These are phyloP conservation scores for Choloepus didactylus DNA, from an alignment of 2,797 vertebrate genomes.

Conservation along the genomic window DNA sequence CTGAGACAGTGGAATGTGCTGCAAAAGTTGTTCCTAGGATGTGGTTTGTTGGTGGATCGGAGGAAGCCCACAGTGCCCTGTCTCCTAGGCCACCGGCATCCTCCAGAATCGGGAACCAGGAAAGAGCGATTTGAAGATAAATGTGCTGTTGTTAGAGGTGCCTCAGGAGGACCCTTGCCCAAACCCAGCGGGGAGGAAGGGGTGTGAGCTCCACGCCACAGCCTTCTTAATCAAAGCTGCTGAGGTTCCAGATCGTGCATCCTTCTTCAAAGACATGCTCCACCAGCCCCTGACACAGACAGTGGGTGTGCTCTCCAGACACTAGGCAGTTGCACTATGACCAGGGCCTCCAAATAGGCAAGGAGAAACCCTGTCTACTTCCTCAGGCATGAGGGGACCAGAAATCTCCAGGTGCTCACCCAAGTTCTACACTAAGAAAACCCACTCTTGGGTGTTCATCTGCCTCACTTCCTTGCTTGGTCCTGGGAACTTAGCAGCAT, in stretches of 20 bases:
- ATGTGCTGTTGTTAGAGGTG: background rate
- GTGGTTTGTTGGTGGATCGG: background rate
- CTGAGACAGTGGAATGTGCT: background rate
- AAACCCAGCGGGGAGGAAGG: background rate
- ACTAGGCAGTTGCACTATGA: background rate
- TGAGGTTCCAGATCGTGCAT: background rate
- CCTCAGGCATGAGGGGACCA: background rate
- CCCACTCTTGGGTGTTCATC: background rate
- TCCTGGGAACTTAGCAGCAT: background rate
- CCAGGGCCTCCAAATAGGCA: background rate
- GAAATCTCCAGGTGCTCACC: background rate
- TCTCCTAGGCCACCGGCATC: background rate
- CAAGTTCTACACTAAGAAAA: background rate
- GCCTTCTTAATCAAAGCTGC: background rate
- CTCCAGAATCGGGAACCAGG: background rate
- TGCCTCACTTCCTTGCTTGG: background rate
- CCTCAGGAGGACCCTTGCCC: background rate
- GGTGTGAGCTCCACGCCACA: background rate
- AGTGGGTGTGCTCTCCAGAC: background rate
- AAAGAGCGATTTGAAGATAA: background rate
- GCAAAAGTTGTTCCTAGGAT: background rate
- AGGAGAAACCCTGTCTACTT: background rate
- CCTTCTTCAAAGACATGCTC: background rate
- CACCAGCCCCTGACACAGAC: background rate
- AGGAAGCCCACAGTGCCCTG: background rate